phyloP scores from a whole-genome alignment of 2,888 invertebrate species.

The Auanema sp. region DNA sequence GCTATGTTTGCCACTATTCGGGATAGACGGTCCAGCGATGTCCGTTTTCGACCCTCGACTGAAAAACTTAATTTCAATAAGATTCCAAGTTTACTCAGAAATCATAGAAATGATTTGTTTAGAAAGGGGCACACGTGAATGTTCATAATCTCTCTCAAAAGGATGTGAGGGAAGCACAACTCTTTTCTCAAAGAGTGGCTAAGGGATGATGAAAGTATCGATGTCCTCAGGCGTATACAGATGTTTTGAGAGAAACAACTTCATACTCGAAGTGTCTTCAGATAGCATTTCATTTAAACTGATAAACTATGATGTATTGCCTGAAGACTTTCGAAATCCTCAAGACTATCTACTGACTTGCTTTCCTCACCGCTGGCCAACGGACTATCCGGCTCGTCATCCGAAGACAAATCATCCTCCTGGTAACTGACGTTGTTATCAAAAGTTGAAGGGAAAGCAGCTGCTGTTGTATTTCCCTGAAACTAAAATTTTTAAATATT shows the following conservation, averaged over 20 bases:
- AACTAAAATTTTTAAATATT: not conserved
- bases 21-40: constrained; percentile 40
- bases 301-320: too few species aligned
- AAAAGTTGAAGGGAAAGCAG: constrained; percentile 16
- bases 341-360: constrained; percentile 20
- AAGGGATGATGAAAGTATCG: too few species aligned
- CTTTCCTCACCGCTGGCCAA: constrained; percentile 20
- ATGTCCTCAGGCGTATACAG: too few species aligned
- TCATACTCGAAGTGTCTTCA: too few species aligned
- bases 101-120: not conserved
- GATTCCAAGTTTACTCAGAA: not conserved
- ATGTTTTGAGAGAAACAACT: too few species aligned
- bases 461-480: constrained; percentile 4
- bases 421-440: constrained; percentile 13
- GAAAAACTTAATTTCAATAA: constrained; percentile 18
- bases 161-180: too few species aligned
- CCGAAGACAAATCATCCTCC: constrained; percentile 20
- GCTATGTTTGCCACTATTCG: constrained; percentile 43
- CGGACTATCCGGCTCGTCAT: constrained; percentile 21
- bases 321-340: too few species aligned
- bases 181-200: too few species aligned
- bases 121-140: not conserved
- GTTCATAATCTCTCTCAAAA: constrained; percentile 5
- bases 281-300: too few species aligned
- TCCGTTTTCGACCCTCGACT: constrained; percentile 33